Evolutionary conservation across 2,888 invertebrate genomes (phyloP).

Genomic region (Exocentrus adspersus): DNA sequence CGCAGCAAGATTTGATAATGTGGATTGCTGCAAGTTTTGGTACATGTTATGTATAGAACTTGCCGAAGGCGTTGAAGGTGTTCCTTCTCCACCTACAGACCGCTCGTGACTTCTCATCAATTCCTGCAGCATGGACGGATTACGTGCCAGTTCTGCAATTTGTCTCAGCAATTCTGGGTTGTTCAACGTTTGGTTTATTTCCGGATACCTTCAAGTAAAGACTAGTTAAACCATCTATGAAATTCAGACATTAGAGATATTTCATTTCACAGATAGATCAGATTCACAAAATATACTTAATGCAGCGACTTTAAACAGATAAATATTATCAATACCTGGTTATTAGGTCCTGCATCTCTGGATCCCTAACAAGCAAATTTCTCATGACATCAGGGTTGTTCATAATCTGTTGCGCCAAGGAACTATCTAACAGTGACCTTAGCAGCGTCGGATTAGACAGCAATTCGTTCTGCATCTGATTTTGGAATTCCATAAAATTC

Average conservation of each 20-base stretch:
- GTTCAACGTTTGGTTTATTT: conserved; percentile 97
- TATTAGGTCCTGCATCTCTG: conserved; percentile 97
- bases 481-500: conserved; percentile 83
- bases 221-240: too few species aligned
- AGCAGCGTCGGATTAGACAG: conserved; percentile 91
- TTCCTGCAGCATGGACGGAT: conserved; percentile 98
- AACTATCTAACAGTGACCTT: conserved; percentile 93
- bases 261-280: too few species aligned
- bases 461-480: conserved; percentile 90
- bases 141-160: conserved; percentile 95
- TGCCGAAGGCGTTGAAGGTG: conserved; percentile 76
- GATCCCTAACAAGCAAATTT: conserved; percentile 90
- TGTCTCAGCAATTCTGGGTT: conserved; percentile 95
- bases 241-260: too few species aligned
- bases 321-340: conserved; percentile 66
- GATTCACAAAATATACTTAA: too few species aligned
- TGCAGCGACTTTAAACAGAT: too few species aligned
- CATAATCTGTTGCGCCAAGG: conserved; percentile 94
- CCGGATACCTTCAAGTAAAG: conserved; percentile 72
- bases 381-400: conserved; percentile 96
- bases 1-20: conserved; percentile 95
- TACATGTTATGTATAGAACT: conserved; percentile 87
- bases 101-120: conserved; percentile 97
- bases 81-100: conserved; percentile 95
- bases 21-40: conserved; percentile 80